Percentiles rank a stretch among this genome's conserved stretches.
Conservation (phyloP, 1,140 invertebrate genomes). For the Nasonia vitripennis region DNA sequence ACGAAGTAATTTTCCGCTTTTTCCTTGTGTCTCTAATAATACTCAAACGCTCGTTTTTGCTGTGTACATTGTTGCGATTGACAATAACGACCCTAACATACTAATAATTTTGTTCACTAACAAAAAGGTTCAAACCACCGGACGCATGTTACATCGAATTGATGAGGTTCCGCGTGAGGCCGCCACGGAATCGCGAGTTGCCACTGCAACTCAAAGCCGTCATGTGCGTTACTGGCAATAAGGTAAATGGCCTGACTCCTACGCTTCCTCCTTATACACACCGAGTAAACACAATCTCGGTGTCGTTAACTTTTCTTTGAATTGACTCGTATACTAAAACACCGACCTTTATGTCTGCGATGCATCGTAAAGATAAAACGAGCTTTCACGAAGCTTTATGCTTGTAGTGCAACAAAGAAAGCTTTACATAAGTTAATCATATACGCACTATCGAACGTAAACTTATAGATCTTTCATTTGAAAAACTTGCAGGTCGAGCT, state of each 20-base stretch:
- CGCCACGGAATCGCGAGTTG: constrained; percentile 96
- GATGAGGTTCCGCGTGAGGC: constrained; percentile 96
- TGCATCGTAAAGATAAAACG: too few species aligned
- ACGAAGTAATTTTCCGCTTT: neutral
- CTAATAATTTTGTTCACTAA: constrained; percentile 51
- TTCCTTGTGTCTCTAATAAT: neutral
- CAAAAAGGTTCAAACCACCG: constrained; percentile 93
- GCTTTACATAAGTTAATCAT: too few species aligned
- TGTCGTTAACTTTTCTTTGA: too few species aligned
- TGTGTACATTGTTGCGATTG: neutral
- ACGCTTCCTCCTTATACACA: too few species aligned
- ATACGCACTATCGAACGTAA: too few species aligned
- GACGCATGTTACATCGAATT: constrained; percentile 99
- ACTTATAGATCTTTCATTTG: too few species aligned
- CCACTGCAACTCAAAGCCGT: constrained; percentile 94
- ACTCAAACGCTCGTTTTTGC: neutral
- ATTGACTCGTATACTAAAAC: too few species aligned
- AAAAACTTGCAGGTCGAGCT: constrained; percentile 86
- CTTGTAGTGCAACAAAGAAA: too few species aligned
- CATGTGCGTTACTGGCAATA: constrained; percentile 90
- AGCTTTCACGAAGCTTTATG: too few species aligned
- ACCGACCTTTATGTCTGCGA: too few species aligned
- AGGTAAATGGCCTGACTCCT: constrained; percentile 71
- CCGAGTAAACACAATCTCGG: too few species aligned
- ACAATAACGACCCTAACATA: constrained; percentile 25